Evolutionary conservation across 1,140 invertebrate species (phyloP).

Genomic region (Lepidostoma basale): DNA sequence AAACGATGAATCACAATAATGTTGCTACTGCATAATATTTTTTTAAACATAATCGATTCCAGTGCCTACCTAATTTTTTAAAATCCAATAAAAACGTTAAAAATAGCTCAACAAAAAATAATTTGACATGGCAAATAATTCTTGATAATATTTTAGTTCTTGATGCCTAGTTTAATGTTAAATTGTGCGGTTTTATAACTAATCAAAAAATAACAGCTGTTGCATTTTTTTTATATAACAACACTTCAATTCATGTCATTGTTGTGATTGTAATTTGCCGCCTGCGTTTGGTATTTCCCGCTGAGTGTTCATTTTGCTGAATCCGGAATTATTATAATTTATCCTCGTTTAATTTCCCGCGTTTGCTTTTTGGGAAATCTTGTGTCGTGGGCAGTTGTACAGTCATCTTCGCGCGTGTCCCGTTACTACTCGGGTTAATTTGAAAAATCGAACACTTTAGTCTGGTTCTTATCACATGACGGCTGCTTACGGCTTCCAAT

Average conservation of each 20-base stretch:
- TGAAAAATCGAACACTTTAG: not conserved
- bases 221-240: not conserved
- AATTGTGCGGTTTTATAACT: too few relatives aligned
- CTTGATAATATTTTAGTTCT: too few relatives aligned
- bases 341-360: not conserved
- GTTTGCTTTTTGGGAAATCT: conserved; percentile 2
- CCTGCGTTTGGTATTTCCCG: conserved; percentile 12
- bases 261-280: conserved; percentile 4
- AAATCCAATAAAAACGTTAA: too few relatives aligned
- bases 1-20: not conserved
- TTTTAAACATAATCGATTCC: too few relatives aligned
- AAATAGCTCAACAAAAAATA: too few relatives aligned
- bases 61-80: not conserved
- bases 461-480: conserved; percentile 13
- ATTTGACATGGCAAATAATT: too few relatives aligned
- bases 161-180: too few relatives aligned
- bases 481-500: not conserved
- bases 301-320: not conserved
- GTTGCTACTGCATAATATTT: not conserved
- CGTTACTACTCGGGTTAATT: too few relatives aligned
- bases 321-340: conserved; percentile 5
- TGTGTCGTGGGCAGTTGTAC: too few relatives aligned
- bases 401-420: too few relatives aligned
- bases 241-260: not conserved
- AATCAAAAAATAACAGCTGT: too few relatives aligned